Conservation (phyloP, 2,888 invertebrate species). For the Pollenia labialis region DNA sequence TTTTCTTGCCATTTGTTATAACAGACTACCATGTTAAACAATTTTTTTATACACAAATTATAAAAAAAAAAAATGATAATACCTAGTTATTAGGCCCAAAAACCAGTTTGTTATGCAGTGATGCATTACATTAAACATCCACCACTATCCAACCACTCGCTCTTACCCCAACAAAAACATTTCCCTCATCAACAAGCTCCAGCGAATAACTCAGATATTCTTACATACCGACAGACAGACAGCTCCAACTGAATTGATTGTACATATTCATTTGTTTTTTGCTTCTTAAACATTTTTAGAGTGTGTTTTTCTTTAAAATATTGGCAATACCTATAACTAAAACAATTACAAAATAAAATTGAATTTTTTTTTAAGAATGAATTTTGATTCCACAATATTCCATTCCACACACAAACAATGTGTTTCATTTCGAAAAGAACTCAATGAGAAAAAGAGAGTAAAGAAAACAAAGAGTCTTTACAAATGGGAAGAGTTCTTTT, state of each 20-base stretch:
- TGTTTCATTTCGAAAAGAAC: conserved; percentile 21
- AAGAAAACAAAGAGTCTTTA: not conserved
- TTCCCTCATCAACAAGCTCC: conserved; percentile 11
- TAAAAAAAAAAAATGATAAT: conserved; percentile 43
- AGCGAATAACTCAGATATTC: not conserved
- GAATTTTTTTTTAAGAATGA: conserved; percentile 65
- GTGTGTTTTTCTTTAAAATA: conserved; percentile 12
- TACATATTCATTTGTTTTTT: conserved; percentile 40
- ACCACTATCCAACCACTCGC: conserved; percentile 21
- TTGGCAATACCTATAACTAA: conserved; percentile 37
- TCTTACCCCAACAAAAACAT: not conserved
- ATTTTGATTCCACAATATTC: conserved; percentile 63
- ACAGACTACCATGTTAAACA: conserved; percentile 59
- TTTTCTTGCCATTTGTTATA: conserved; percentile 32
- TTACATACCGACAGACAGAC: conserved; percentile 37
- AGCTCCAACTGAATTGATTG: conserved; percentile 10
- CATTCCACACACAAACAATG: conserved; percentile 5
- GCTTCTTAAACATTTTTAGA: conserved; percentile 11
- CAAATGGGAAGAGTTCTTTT: conserved; percentile 42
- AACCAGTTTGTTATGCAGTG: conserved; percentile 67
- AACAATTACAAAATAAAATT: conserved; percentile 45
- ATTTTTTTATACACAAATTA: not conserved
- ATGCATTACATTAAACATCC: conserved; percentile 67
- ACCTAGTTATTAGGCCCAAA: conserved; percentile 54
- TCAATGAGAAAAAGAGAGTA: not conserved